Evolutionary conservation across 64 coral and sea anemone genomes (phyloP).

Genomic region (Orbicella faveolata): DNA sequence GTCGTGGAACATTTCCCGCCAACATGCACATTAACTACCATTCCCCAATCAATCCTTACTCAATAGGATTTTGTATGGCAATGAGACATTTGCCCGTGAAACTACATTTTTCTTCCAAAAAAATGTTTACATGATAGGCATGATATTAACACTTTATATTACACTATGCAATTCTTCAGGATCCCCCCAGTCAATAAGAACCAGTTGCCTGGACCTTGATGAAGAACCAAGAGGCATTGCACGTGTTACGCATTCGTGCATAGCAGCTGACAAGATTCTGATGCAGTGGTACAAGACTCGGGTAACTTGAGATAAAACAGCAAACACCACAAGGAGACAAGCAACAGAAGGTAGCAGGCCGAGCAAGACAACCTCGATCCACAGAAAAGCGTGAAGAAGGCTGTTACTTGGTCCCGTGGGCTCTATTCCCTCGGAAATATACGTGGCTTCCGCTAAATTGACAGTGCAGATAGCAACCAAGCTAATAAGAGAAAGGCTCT

Average conservation of each 20-base stretch:
- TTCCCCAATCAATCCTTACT: too few species aligned
- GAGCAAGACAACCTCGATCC: constrained; percentile 44
- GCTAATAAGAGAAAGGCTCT: constrained; percentile 57
- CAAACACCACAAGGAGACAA: constrained; percentile 30
- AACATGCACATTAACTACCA: too few species aligned
- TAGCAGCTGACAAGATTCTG: neutral
- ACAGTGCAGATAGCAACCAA: constrained; percentile 57
- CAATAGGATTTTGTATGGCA: too few species aligned
- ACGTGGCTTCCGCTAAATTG: constrained; percentile 33
- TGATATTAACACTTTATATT: too few species aligned
- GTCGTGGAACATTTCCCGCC: too few species aligned
- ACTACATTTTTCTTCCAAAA: too few species aligned
- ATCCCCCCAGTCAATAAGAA: neutral
- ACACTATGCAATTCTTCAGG: neutral
- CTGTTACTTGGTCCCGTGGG: constrained; percentile 26
- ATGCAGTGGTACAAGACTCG: constrained; percentile 4
- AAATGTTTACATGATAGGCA: too few species aligned
- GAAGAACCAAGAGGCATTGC: neutral
- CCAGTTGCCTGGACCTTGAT: neutral
- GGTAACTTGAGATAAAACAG: neutral
- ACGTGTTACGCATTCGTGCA: neutral
- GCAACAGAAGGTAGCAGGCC: constrained; percentile 34
- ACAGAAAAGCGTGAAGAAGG: constrained; percentile 25
- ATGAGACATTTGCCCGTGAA: too few species aligned
- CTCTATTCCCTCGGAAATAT: constrained; percentile 40